Evolutionary conservation across 2,888 invertebrate species (phyloP), one percentile per base, ranked within the genome.

Genomic region (Scaptomyza cyrtandrae): DNA sequence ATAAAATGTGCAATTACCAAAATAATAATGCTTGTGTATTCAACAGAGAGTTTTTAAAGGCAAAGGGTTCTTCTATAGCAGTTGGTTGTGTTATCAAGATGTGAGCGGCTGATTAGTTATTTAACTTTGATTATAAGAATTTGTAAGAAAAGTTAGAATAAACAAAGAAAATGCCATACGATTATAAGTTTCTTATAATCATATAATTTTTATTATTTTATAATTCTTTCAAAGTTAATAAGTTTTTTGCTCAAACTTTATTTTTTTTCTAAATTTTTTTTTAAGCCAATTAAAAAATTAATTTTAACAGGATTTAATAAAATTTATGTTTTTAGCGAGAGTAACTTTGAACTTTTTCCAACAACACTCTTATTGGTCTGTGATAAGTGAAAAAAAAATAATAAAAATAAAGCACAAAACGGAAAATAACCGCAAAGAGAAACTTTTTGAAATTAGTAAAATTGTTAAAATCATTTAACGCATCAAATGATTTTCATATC

Each of bases 351-450:
- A 88, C 78, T 72, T 80, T 71, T 64, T 37, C 6, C 27, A 39
- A 66, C 66, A 60, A 74, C 68, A 78, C 59, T 76, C 86, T 75
- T 71, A 86, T 85, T 90, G 88, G 91, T 90, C 91, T 91, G 91
- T 91, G 91, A 91, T 91, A 91, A 88, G 88, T 89, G 90, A 89
- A 88, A 83, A 88, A 89, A 86, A 88, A 87, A 41, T 29, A 52
- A 63, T 58, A 10, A 2, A 58, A 44, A 44, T 55, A 61, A 64
- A 65, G 57, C 63, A 45, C 3, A 43, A 64, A 73, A 60, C 60
- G 14, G 9, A 3, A 35, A 66, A 77, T 75, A 66, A 79, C 69
- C 71, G 68, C 77, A 78, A 71, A 77, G 57, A 69, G 60, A 75
- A 86, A 75, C 85, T 69, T 77, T 82, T 80, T 75, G 74, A 76